Base-by-base conservation (phyloP, 2,113 vertebrate species). In the Ptilonorhynchus violaceus region DNA sequence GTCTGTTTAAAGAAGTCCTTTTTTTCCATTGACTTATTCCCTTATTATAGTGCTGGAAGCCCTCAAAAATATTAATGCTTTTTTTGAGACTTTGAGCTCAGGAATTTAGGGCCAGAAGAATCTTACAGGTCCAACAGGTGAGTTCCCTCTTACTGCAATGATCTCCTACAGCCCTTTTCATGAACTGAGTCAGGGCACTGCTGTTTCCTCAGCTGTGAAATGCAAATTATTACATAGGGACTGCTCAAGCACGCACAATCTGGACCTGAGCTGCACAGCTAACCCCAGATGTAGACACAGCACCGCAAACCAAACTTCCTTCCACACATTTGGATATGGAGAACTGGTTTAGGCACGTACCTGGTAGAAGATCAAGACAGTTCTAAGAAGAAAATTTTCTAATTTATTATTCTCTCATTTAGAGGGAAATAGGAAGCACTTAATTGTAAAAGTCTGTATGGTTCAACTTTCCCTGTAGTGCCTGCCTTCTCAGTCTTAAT, bases 131-230 rank as follows among this genome's bases (percentile, higher is more conserved):
- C 62, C 35, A 41, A 50, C 3, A 39, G 60, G 42, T 1, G 0
- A 82, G 24, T 52, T 74, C 47, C 15, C 22, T 78, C 44, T 49
- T 46, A 16, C 55, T 85, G 41, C 44, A 21, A 0, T 14, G 16
- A 37, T 83, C 35, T 88, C 41, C 21, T 8, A 46, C 17, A 83
- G 63, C 74, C 70, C 56, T 49, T 92, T 72, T 46, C 31, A 58
- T 12, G 24, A 68, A 19, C 37, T 69, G 7, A 52, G 42, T n/a
- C 72, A 80, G 41, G 63, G 15, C 58, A 47, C 31, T 63, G 66
- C 46, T 64, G 23, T 79, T 75, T 76, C 41, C 75, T 75, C 67
- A 90, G 64, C 75, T 93, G 72, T 74, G 37, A 92, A 89, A 96
- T 64, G 39, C 22, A 77, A 87, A 84, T 77, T 80, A 73, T 78